A percentile compares a stretch with the other conserved stretches of the same genome.
These are phyloP conservation scores for Drosophila subsilvestris DNA, from an alignment of 2,888 invertebrate species.

Conservation along the genomic window DNA sequence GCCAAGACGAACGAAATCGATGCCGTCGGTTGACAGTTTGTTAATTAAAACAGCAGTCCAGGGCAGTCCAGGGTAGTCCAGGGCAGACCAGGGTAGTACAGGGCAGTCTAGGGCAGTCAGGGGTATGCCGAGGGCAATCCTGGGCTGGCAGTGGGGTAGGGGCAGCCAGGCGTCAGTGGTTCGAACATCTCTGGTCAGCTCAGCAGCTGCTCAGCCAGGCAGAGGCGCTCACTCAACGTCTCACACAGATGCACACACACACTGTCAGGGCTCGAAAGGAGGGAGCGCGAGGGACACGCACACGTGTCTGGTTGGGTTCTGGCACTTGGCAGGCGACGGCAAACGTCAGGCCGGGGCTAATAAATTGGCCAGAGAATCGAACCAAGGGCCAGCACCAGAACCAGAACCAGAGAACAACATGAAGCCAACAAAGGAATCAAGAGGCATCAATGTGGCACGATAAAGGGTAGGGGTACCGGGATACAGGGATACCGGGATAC, in stretches of 20 bases:
- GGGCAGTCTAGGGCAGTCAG: background rate
- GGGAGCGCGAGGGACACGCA: constrained; percentile 13
- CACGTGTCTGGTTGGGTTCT: constrained; percentile 16
- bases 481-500: background rate
- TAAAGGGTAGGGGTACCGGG: background rate
- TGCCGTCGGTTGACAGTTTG: constrained; percentile 74
- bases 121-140: constrained; percentile 41
- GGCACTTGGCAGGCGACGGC: constrained; percentile 50
- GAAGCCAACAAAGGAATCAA: background rate
- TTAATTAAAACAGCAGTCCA: constrained; percentile 72
- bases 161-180: constrained; percentile 30
- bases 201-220: background rate
- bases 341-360: constrained; percentile 46
- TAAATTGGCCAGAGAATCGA: constrained; percentile 48
- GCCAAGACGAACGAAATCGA: constrained; percentile 20
- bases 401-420: constrained; percentile 2
- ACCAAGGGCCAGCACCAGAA: background rate
- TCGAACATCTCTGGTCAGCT: constrained; percentile 24
- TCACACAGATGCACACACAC: constrained; percentile 50
- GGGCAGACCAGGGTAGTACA: background rate
- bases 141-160: constrained; percentile 31
- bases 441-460: background rate
- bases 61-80: background rate
- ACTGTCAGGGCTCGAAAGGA: background rate
- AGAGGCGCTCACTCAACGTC: constrained; percentile 71